These are phyloP conservation scores for Octodon degus DNA, from an alignment of 2,113 vertebrate species.

Conservation along the genomic window DNA sequence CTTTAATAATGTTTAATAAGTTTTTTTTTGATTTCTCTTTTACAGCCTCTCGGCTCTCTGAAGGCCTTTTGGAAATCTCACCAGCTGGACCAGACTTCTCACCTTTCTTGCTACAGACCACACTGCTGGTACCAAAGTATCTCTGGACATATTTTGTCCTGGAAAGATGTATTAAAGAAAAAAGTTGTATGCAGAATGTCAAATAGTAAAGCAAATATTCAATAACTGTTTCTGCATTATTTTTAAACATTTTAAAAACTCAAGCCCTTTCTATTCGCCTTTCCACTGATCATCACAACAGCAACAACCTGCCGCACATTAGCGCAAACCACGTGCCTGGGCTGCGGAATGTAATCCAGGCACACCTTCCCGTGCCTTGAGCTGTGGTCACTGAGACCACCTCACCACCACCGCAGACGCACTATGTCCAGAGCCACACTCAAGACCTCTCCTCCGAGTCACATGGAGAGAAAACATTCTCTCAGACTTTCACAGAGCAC, in stretches of 20 bases:
- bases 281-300: background rate
- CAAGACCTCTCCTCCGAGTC: background rate
- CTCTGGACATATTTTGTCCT: conserved; percentile 77
- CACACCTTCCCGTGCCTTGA: background rate
- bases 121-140: conserved; percentile 74
- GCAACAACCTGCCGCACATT: background rate
- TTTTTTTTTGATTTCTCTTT: conserved; percentile 84
- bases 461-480: too few species aligned
- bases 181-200: background rate
- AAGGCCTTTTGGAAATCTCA: background rate
- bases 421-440: background rate
- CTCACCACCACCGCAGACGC: background rate
- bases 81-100: conserved; percentile 9
- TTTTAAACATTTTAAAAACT: conserved; percentile 17
- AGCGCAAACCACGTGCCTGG: background rate
- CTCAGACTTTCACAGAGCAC: too few species aligned
- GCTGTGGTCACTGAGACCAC: background rate
- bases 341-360: background rate
- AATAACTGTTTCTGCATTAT: background rate
- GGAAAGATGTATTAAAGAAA: conserved; percentile 28
- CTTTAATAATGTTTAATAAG: conserved; percentile 89
- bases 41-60: conserved; percentile 42
- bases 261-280: background rate
- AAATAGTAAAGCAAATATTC: conserved; percentile 4
- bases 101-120: conserved; percentile 74